A percentile compares a stretch with the other conserved stretches of the same genome.
Conservation (phyloP, 2,797 vertebrate genomes). For the Borostomias antarcticus region DNA sequence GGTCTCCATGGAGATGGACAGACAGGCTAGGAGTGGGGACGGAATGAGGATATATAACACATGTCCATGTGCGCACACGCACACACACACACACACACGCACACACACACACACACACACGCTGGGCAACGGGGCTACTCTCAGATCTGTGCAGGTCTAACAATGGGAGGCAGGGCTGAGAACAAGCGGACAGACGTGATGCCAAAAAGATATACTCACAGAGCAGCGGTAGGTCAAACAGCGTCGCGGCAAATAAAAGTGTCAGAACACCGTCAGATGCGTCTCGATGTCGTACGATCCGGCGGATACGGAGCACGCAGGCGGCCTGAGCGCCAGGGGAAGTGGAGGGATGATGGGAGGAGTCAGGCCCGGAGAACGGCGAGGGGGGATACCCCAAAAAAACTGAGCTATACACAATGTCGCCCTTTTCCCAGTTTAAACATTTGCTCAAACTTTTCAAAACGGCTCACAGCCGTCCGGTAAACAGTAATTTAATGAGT, state of each 20-base stretch:
- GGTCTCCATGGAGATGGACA: constrained; percentile 47
- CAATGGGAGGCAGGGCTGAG: constrained; percentile 49
- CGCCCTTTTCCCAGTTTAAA: constrained; percentile 43
- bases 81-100: neutral
- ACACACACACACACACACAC: too few species aligned
- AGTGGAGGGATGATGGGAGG: constrained; percentile 56
- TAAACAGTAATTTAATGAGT: constrained; percentile 4
- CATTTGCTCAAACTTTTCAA: constrained; percentile 18
- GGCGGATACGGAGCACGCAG: constrained; percentile 51
- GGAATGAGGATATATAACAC: constrained; percentile 42
- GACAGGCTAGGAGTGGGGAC: constrained; percentile 30
- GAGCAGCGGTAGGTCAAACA: too few species aligned
- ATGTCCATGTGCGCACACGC: constrained; percentile 19
- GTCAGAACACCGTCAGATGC: constrained; percentile 24
- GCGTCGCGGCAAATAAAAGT: constrained; percentile 10
- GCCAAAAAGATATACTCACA: too few species aligned
- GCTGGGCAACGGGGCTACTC: constrained; percentile 11
- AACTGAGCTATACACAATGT: constrained; percentile 53
- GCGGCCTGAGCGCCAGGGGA: constrained; percentile 51
- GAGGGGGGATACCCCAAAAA: constrained; percentile 62
- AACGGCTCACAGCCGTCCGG: constrained; percentile 10
- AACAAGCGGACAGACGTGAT: constrained; percentile 4
- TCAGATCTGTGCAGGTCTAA: constrained; percentile 48
- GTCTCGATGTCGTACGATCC: constrained; percentile 24
- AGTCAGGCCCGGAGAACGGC: constrained; percentile 43